Evolutionary conservation across 2,888 invertebrate species (phyloP), one percentile per base, ranked within the genome.

Genomic region (Pyrrhosoma nymphula): DNA sequence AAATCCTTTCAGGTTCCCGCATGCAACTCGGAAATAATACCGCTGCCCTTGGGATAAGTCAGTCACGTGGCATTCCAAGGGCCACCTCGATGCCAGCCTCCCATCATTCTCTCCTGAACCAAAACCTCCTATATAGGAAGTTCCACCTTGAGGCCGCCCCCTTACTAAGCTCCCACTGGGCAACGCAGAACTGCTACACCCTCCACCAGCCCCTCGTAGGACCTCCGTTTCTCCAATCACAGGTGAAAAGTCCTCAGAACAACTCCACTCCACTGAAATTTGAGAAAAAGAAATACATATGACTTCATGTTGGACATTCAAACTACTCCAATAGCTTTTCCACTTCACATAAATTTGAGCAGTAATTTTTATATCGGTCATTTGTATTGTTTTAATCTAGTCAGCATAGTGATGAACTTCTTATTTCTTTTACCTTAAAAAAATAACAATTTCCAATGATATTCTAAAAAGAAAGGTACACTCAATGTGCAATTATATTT

Each of bases 1-100:
- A 97, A 98, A 99, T 0, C 99, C 99, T 96, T 99, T 99, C 96
- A 99, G 97, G 96, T 99, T 99, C 95, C 99, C 99, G 95, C 99
- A 98, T n/a, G 98, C 98, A 0, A 99, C 99, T 95, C 99, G 98
- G 97, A 99, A 99, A 97, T 98, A 99, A 97, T 99, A 99, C 96
- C 98, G 97, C 39, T 98, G 97, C 12, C 99, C 99, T 96, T 99
- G 98, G n/a, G 98, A 98, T 95, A 99, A 97, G 89, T 98, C 98
- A n/a, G 98, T 97, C 95, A 98, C 97, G 95, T 97, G 97, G 96
- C 98, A 98, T 96, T 97, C 97, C 95, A 97, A 97, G 96, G 97
- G 97, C 93, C 93, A 93, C n/a, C 93, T 63, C 6, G 93, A 93
- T n/a, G 90, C 95, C 75, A 90, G 55, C 95, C 98, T 97, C 96